phyloP scores from a whole-genome alignment of 2,888 invertebrate genomes.

The Conomelus anceps region DNA sequence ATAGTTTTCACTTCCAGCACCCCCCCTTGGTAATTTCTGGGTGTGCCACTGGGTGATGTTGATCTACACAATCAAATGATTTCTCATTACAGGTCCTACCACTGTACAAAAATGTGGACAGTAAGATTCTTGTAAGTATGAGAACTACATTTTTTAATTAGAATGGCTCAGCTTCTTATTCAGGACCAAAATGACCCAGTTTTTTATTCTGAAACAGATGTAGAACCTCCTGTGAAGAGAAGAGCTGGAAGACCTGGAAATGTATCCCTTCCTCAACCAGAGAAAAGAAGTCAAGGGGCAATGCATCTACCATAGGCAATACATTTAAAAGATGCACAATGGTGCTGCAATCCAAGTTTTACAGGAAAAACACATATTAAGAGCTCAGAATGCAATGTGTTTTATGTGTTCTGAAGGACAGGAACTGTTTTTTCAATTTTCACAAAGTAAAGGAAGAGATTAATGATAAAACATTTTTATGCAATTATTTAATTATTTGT shows the following conservation, averaged over 20 bases:
- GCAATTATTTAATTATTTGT: too few species aligned
- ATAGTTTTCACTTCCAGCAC: too few species aligned
- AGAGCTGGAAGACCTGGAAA: slow-evolving; percentile 8
- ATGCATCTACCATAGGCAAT: slow-evolving; percentile 18
- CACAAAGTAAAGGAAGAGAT: too few species aligned
- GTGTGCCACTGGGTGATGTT: slow-evolving; percentile 30
- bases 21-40: too few species aligned
- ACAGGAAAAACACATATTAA: neutral
- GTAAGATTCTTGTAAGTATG: slow-evolving; percentile 10
- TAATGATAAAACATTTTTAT: too few species aligned
- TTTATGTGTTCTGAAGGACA: slow-evolving; percentile 16
- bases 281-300: neutral
- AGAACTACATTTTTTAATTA: slow-evolving; percentile 18
- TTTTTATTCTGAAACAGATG: neutral
- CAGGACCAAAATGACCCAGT: neutral
- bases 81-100: slow-evolving; percentile 15
- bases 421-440: slow-evolving; percentile 19
- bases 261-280: slow-evolving; percentile 10
- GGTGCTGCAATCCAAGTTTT: slow-evolving; percentile 6
- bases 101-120: slow-evolving; percentile 13
- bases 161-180: slow-evolving; percentile 11
- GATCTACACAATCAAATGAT: slow-evolving; percentile 31
- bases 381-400: neutral
- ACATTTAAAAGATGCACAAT: neutral
- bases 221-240: slow-evolving; percentile 17